A percentile compares a stretch with the other conserved stretches of the same genome.
These are phyloP conservation scores for Amiota communis DNA, from an alignment of 2,888 invertebrate species.

Conservation along the genomic window DNA sequence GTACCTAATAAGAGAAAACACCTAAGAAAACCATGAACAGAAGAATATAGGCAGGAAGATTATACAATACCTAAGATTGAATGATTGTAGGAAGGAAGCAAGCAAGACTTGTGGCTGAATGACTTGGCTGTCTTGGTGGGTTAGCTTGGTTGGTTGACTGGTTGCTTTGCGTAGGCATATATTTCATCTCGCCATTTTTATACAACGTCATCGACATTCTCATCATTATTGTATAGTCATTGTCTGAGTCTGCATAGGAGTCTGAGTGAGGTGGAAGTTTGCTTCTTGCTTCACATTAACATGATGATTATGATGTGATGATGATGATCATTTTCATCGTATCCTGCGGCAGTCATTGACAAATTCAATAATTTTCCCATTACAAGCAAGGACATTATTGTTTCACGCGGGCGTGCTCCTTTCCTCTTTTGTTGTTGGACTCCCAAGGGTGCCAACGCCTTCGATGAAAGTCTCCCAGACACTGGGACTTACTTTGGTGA, in stretches of 20 bases:
- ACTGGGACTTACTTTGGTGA: conserved; percentile 7
- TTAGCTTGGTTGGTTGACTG: not conserved
- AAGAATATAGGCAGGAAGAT: too few species aligned
- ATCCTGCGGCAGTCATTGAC: conserved; percentile 63
- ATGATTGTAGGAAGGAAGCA: too few species aligned
- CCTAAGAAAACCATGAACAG: too few species aligned
- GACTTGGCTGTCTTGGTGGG: too few species aligned
- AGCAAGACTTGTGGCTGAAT: too few species aligned
- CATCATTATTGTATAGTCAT: not conserved
- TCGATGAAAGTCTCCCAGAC: not conserved
- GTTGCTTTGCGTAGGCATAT: not conserved
- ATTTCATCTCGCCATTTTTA: not conserved
- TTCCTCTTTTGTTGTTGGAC: not conserved
- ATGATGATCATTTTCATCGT: conserved; percentile 7
- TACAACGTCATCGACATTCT: not conserved
- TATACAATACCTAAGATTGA: too few species aligned
- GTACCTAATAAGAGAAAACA: too few species aligned
- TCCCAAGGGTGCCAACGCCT: conserved; percentile 2
- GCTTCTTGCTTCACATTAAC: too few species aligned
- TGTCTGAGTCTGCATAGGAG: conserved; percentile 9
- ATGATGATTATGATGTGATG: too few species aligned
- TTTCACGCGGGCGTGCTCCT: conserved; percentile 36
- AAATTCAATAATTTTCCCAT: conserved; percentile 71
- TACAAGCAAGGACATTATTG: conserved; percentile 53
- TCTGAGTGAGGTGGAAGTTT: too few species aligned